Base-by-base conservation (phyloP, 2,797 vertebrate genomes). In the Macropus fuliginosus region DNA sequence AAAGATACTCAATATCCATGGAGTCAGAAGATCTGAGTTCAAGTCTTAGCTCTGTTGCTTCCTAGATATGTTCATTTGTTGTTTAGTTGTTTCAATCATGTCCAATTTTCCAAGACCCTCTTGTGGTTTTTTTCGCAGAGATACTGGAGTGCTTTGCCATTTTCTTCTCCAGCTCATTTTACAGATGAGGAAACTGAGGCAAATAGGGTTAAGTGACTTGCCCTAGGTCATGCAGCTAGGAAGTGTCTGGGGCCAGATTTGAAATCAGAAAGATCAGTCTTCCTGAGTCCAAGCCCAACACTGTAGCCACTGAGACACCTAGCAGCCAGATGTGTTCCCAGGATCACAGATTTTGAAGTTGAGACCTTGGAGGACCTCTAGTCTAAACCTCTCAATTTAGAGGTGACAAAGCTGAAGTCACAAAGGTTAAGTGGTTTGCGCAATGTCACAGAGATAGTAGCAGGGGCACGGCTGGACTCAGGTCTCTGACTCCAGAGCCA, bases 121-220 rank as follows among this genome's bases (percentile, higher is more conserved):
- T 90, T 66, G 57, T 56, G 66, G 59, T 93, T 93, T 92, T 74
- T 2, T 92, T 81, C 12, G 91, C 57, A 94, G 16, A 94, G 92
- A 74, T 93, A 55, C 13, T n/a, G 18, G 57, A 90, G 18, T 74
- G 91, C 90, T 40, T 81, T 55, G 91, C 24, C n/a, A 91, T 92
- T 89, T 92, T 92, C 56, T 94, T 91, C 52, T 94, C n/a, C 16
- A 24, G 2, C 66, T 91, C 90, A 94, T 93, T 91, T 95, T 92
- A 91, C 40, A 93, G 27, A 54, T 66, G 13, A 74, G 14, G 28
- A 34, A 91, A 54, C 14, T 91, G 52, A 94, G 56, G 87, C 46
- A 89, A 8, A 91, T 1, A 55, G 54, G 34, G 29, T 94, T 91
- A 90, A 94, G 40, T 59, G 94, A 93, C n/a, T 5, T 92, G 55